phyloP scores from a whole-genome alignment of 2,888 invertebrate genomes.

The Salticus scenicus region DNA sequence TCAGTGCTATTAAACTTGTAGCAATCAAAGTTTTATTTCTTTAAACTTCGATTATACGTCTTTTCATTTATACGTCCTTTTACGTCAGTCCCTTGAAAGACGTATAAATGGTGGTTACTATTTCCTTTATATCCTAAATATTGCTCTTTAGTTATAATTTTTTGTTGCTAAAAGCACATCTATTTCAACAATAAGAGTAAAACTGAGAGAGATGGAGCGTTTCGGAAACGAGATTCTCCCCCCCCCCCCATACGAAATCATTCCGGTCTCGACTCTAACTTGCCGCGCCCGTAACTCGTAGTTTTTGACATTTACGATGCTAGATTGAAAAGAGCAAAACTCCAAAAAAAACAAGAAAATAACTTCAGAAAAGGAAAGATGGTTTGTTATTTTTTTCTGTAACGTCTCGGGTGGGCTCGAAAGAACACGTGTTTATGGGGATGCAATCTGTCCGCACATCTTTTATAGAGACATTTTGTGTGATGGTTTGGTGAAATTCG shows the following conservation, averaged over 20 bases:
- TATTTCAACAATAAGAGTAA: background rate
- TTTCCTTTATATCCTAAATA: no score
- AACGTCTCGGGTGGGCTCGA: conserved; percentile 11
- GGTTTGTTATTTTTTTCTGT: background rate
- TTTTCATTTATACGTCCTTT: no score
- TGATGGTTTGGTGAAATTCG: background rate
- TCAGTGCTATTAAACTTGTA: no score
- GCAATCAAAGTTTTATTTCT: no score
- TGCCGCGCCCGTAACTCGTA: conserved; percentile 28
- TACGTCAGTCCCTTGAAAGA: no score
- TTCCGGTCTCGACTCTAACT: conserved; percentile 3
- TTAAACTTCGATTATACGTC: no score
- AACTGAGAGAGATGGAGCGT: background rate
- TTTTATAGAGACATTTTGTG: conserved; percentile 2
- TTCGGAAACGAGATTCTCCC: background rate
- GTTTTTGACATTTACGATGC: conserved; percentile 49
- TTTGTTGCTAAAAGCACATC: no score
- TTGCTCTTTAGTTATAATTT: no score
- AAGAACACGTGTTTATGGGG: conserved; percentile 16
- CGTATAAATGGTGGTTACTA: no score
- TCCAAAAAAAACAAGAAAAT: conserved; percentile 1
- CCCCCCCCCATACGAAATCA: background rate
- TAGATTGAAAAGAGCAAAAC: conserved; percentile 27
- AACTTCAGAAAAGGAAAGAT: background rate
- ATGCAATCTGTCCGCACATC: conserved; percentile 17